Evolutionary conservation across 2,888 invertebrate species (phyloP), one percentile per base, ranked within the genome.

Genomic region (Acrobasis repandana): DNA sequence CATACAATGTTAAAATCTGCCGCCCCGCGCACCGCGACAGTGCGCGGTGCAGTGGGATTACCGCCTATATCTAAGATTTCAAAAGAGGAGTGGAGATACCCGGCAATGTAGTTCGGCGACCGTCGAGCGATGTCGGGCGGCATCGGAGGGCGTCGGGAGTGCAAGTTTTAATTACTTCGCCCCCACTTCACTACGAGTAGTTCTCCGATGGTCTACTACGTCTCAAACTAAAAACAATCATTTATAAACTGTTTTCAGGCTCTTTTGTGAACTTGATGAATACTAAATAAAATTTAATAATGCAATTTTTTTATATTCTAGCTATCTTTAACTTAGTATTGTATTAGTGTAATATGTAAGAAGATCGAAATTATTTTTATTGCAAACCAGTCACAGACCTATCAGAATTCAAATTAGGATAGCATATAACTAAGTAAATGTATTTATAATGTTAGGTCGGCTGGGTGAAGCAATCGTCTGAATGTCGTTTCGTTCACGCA

Each of bases 141-240:
- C 36, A 66, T 61, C 63, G 67, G 68, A 66, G 65, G 52, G 64
- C 61, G 50, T 64, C 68, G 68, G 69, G 70, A 68, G 74, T 79
- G 80, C 81, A 88, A 89, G 78, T 90, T 90, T 89, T 90, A 89
- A 89, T 89, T 89, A 87, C 86, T 89, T 88, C 78, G 75, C 79
- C 74, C 81, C 80, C 78, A 78, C 83, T 86, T 83, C 72, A 70
- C 78, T 70, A n/a, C n/a, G n/a, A n/a, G n/a, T n/a, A 76, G 81
- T 82, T 76, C 79, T 77, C 73, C 79, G 77, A 80, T 79, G 80
- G 80, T 83, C 82, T 82, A 84, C 82, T 87, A 76, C 85, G 75
- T 82, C 79, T 80, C 75, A 75, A 83, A 84, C 84, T 83, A 80
- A 86, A 86, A 86, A 86, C 83, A 83, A 81, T 78, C 81, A 79